A percentile compares a stretch with the other conserved stretches of the same genome.
These are phyloP conservation scores for Eunapius fragilis DNA, from an alignment of 37 sponge, comb jelly and placozoan species.

Conservation along the genomic window DNA sequence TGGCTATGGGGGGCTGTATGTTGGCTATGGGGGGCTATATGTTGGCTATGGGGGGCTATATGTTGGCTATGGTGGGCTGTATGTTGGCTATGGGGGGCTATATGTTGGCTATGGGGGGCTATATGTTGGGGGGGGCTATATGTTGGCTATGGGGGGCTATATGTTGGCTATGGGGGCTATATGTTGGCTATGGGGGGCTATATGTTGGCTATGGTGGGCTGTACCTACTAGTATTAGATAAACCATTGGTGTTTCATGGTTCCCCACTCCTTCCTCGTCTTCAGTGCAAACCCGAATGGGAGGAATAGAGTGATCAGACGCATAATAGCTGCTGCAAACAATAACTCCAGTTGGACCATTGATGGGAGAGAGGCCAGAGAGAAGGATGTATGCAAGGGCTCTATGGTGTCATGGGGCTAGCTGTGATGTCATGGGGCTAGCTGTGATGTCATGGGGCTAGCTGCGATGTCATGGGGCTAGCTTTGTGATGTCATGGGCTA, in stretches of 20 bases:
- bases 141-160: no score
- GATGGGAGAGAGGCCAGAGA: constrained; percentile 53
- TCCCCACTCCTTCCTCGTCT: not conserved
- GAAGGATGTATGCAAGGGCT: constrained; percentile 66
- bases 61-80: no score
- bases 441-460: not conserved
- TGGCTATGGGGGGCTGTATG: no score
- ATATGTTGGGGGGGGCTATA: no score
- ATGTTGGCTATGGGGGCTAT: no score
- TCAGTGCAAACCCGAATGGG: constrained; percentile 6
- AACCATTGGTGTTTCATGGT: not conserved
- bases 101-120: no score
- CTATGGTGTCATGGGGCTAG: not conserved
- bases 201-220: no score
- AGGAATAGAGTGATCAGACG: constrained; percentile 64
- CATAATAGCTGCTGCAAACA: constrained; percentile 50
- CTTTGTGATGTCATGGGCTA: not conserved
- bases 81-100: no score
- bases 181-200: no score
- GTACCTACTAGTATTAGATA: no score
- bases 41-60: no score
- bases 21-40: no score
- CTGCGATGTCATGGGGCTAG: not conserved
- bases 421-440: not conserved
- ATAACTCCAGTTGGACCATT: constrained; percentile 85